A percentile compares a stretch with the other conserved stretches of the same genome.
phyloP scores from a whole-genome alignment of 2,113 vertebrate species.

The Eurypyga helias region DNA sequence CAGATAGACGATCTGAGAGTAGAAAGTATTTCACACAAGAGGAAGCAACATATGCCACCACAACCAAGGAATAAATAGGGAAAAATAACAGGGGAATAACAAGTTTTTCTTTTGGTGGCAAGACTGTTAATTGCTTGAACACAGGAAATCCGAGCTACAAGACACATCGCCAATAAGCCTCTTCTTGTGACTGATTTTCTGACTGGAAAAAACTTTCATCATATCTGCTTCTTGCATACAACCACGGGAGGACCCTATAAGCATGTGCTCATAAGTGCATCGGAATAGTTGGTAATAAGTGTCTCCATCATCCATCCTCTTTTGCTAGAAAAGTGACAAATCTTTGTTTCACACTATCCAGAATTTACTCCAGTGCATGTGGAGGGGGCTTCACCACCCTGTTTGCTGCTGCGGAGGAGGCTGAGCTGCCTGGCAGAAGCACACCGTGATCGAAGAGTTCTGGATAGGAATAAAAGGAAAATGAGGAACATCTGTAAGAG shows the following conservation, averaged over 20 bases:
- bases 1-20: conserved; percentile 49
- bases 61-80: conserved; percentile 50
- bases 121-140: background rate
- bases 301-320: background rate
- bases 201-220: background rate
- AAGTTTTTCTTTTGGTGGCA: conserved; percentile 31
- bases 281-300: background rate
- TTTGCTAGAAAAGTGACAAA: background rate
- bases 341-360: background rate
- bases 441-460: fast-evolving
- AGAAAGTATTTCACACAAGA: conserved; percentile 65
- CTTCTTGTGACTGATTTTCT: conserved; percentile 4
- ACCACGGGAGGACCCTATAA: background rate
- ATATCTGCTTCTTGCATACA: background rate
- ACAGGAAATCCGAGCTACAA: background rate
- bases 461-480: background rate
- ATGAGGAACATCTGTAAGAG: background rate
- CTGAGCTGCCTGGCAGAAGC: background rate
- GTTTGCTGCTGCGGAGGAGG: background rate
- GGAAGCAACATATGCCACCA: conserved; percentile 59
- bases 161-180: background rate
- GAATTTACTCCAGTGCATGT: background rate
- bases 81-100: conserved; percentile 54
- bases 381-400: background rate
- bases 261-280: background rate